These are phyloP conservation scores for Polymixis lichenea DNA, from an alignment of 2,888 invertebrate species.

Conservation along the genomic window DNA sequence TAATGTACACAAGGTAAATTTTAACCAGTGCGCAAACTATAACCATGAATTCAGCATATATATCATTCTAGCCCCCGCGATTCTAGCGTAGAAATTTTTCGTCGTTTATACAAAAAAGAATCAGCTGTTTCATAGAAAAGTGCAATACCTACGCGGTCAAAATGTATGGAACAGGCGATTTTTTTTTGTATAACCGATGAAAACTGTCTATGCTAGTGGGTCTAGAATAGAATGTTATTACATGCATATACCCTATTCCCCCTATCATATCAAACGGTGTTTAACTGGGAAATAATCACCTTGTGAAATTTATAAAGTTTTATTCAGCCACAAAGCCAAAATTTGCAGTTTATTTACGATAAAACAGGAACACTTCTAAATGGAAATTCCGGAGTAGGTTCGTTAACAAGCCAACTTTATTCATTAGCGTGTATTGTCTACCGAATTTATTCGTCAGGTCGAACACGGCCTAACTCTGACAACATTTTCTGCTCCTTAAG, in stretches of 20 bases:
- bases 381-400: conserved; percentile 85
- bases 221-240: too few species aligned
- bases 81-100: too few species aligned
- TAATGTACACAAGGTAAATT: too few species aligned
- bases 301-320: conserved; percentile 63
- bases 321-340: conserved; percentile 69
- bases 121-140: too few species aligned
- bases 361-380: conserved; percentile 85
- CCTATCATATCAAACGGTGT: conserved; percentile 23
- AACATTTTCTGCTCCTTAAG: conserved; percentile 78
- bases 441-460: conserved; percentile 87
- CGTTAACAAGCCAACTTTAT: conserved; percentile 89
- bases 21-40: too few species aligned
- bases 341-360: conserved; percentile 80
- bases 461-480: conserved; percentile 79
- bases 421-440: conserved; percentile 89
- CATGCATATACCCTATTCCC: background rate
- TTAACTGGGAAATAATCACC: conserved; percentile 22
- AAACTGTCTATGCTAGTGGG: too few species aligned
- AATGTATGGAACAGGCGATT: too few species aligned
- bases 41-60: too few species aligned
- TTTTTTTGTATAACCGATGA: too few species aligned
- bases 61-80: too few species aligned
- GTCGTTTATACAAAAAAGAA: too few species aligned
- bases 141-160: too few species aligned